Evolutionary conservation across 2,888 invertebrate genomes (phyloP).

Genomic region (Ischnus inquisitorius): DNA sequence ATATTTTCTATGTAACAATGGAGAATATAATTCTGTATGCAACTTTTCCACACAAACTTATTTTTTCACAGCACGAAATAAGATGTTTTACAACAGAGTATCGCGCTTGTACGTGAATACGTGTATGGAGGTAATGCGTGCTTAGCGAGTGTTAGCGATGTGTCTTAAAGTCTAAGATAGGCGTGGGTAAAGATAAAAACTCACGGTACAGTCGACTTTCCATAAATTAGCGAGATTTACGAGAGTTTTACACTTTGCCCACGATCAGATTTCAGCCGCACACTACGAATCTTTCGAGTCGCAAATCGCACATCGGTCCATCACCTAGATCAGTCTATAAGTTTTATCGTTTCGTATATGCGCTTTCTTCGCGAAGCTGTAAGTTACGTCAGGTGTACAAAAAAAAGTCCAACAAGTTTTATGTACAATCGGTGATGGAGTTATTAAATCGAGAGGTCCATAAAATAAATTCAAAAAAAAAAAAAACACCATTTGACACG

Average conservation of each 20-base stretch:
- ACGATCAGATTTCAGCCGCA: constrained; percentile 64
- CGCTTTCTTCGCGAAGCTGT: constrained; percentile 27
- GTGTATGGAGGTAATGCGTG: constrained; percentile 48
- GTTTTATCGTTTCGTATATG: neutral
- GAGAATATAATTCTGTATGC: neutral
- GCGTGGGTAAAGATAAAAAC: constrained; percentile 58
- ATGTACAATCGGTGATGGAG: constrained; percentile 52
- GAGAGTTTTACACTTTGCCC: constrained; percentile 49
- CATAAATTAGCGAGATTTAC: neutral
- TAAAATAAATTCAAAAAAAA: neutral
- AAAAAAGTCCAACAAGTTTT: constrained; percentile 43
- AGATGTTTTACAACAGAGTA: constrained; percentile 4
- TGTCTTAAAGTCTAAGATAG: constrained; percentile 59
- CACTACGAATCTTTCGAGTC: constrained; percentile 84
- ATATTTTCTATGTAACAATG: neutral
- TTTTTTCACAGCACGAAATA: neutral
- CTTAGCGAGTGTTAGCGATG: constrained; percentile 62
- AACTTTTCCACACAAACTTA: neutral
- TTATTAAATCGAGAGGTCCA: constrained; percentile 38
- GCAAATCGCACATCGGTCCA: constrained; percentile 63
- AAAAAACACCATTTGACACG: constrained; percentile 56
- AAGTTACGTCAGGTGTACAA: neutral
- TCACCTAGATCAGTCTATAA: constrained; percentile 50
- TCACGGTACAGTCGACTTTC: constrained; percentile 12
- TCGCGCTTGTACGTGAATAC: constrained; percentile 45